A percentile compares a stretch with the other conserved stretches of the same genome.
Evolutionary conservation across 2,113 vertebrate genomes (phyloP).

Genomic region (Zosterops lateralis): DNA sequence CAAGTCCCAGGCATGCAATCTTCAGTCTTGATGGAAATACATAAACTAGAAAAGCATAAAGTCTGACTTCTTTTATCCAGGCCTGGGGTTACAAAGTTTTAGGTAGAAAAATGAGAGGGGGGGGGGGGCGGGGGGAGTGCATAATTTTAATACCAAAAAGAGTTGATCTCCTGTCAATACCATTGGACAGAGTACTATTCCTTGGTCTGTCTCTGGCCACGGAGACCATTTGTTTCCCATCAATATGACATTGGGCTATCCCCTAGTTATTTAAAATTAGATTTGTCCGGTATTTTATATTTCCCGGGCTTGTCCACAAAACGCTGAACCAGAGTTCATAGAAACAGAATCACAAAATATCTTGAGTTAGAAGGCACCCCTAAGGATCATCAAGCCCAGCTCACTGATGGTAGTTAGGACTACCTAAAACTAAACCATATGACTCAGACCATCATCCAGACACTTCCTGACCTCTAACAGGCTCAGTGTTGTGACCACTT

Average conservation of each 20-base stretch:
- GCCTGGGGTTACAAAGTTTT: neutral
- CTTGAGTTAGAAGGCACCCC: neutral
- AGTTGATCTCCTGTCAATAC: neutral
- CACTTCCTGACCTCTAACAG: neutral
- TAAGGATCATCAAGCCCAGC: neutral
- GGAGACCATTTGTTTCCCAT: neutral
- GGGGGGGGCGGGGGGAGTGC: rapidly evolving
- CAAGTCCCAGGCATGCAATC: constrained; percentile 5
- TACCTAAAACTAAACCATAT: neutral
- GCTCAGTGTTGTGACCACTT: neutral
- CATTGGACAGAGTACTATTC: neutral
- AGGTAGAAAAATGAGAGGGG: neutral
- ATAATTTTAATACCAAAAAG: neutral
- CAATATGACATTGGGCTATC: neutral
- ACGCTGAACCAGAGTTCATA: neutral
- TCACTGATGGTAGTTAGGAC: neutral
- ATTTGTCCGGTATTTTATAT: neutral
- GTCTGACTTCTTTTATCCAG: neutral
- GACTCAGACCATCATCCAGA: neutral
- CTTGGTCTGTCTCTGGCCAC: neutral
- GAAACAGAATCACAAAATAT: neutral
- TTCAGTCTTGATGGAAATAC: neutral
- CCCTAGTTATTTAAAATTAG: neutral
- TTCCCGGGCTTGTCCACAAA: neutral
- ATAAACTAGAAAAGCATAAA: neutral